Evolutionary conservation across 2,888 invertebrate genomes (phyloP).

Genomic region (Biston betularia): DNA sequence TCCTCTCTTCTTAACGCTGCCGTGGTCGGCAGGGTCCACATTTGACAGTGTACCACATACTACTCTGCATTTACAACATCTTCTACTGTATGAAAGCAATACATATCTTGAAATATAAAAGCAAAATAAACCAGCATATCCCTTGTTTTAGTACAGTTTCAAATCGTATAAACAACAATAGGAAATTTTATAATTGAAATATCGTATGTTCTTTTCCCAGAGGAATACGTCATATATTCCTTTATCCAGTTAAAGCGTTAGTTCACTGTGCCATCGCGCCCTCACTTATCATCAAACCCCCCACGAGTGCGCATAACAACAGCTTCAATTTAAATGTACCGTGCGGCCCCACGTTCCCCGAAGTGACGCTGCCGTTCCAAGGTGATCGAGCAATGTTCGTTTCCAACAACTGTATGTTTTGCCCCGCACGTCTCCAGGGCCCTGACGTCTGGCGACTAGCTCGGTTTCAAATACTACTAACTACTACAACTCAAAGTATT

Average conservation of each 20-base stretch:
- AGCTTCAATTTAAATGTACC: constrained; percentile 22
- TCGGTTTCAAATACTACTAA: constrained; percentile 4
- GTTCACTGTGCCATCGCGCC: background rate
- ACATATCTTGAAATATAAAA: too few relatives aligned
- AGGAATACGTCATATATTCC: too few relatives aligned
- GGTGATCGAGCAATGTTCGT: constrained; percentile 9
- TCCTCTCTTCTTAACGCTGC: too few relatives aligned
- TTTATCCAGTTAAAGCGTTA: background rate
- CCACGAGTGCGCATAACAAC: constrained; percentile 17
- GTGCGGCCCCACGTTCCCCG: constrained; percentile 17
- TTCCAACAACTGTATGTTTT: constrained; percentile 9
- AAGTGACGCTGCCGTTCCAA: constrained; percentile 28
- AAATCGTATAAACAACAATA: too few relatives aligned
- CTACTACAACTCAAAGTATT: constrained; percentile 1
- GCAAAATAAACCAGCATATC: too few relatives aligned
- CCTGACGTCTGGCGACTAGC: constrained; percentile 13
- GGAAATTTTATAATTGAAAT: too few relatives aligned
- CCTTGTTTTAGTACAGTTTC: too few relatives aligned
- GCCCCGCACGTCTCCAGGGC: constrained; percentile 27
- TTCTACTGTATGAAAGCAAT: too few relatives aligned
- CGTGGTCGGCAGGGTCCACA: too few relatives aligned
- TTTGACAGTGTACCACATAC: too few relatives aligned
- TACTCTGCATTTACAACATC: too few relatives aligned
- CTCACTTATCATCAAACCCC: background rate
- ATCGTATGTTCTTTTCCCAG: too few relatives aligned